Evolutionary conservation across 2,888 invertebrate genomes (phyloP).

Genomic region (Troglohyphantes excavatus): DNA sequence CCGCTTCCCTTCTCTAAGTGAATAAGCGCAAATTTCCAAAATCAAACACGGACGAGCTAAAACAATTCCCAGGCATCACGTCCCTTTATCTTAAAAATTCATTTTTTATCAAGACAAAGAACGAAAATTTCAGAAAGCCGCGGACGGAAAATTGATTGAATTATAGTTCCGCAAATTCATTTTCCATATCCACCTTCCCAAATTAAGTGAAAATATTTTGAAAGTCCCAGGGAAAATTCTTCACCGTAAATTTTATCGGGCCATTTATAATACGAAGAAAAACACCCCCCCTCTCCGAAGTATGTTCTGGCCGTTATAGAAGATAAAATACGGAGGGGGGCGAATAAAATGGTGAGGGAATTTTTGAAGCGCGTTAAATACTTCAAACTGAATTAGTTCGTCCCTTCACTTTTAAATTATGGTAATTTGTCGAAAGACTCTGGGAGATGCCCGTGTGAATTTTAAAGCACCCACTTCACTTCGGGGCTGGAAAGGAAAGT

Average conservation of each 20-base stretch:
- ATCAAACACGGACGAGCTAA: neutral
- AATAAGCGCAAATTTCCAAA: neutral
- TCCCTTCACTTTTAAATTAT: slow-evolving; percentile 73
- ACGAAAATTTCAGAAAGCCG: neutral
- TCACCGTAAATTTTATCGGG: slow-evolving; percentile 56
- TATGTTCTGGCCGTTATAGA: neutral
- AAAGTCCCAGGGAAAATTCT: slow-evolving; percentile 31
- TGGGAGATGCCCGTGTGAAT: slow-evolving; percentile 49
- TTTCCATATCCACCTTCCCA: slow-evolving; percentile 43
- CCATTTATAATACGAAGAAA: slow-evolving; percentile 62
- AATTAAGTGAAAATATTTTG: slow-evolving; percentile 70
- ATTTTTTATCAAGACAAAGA: neutral
- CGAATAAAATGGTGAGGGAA: neutral
- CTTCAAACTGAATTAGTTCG: slow-evolving; percentile 69
- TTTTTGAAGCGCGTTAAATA: slow-evolving; percentile 63
- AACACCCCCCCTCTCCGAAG: slow-evolving; percentile 12
- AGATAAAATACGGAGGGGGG: neutral
- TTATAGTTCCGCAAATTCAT: slow-evolving; percentile 58
- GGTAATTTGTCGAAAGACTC: slow-evolving; percentile 64
- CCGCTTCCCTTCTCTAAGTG: neutral
- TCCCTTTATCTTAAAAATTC: neutral
- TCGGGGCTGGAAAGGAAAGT: neutral
- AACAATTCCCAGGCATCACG: neutral
- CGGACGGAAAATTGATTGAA: slow-evolving; percentile 34
- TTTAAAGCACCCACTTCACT: slow-evolving; percentile 32